Base-by-base conservation (phyloP, 2,888 invertebrate species). In the Argynnis bischoffii region DNA sequence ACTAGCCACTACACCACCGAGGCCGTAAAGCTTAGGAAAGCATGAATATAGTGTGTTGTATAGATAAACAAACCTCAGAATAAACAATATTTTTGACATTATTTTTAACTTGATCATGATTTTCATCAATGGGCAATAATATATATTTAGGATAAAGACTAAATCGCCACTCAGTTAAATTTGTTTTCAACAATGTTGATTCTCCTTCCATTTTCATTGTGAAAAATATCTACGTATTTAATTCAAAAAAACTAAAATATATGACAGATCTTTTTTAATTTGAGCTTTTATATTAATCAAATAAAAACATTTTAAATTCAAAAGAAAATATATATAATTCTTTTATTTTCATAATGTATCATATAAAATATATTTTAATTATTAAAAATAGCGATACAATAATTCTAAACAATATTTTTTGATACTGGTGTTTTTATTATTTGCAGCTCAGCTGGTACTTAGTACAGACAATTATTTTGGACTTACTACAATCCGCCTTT, bases 21-120 rank as follows among this genome's bases (percentile, higher is more conserved):
- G 26, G 26, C 26, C 3, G 26, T 26, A 26, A 26, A 26, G 18
- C 18, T 18, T 18, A 18, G 18, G 18, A 18, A 18, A 18, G 26
- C 26, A 26, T 26, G 26, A 26, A 26, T 26, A 5, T 26, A 26
- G 26, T 26, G 4, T 26, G 26, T 26, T 26, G 26, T 26, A 26
- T 26, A 26, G 26, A 26, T 26, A 26, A 26, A 35, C 35, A 41
- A 41, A 95, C 94, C 82, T 91, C 89, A 2, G 95, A 95, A 82
- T 94, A 95, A 66, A 95, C 88, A n/a, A 94, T 93, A 72, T 93
- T 94, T 61, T 89, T 88, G 6, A 94, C 90, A 72, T 90, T 90
- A 46, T 91, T 78, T 68, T 82, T 81, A 72, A 87, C 84, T 77
- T 93, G 90, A 75, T 92, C 93, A 78, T 94, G 93, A 73, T 93